Base-by-base conservation (phyloP, 2,888 invertebrate species). In the Ochlodes sylvanus region DNA sequence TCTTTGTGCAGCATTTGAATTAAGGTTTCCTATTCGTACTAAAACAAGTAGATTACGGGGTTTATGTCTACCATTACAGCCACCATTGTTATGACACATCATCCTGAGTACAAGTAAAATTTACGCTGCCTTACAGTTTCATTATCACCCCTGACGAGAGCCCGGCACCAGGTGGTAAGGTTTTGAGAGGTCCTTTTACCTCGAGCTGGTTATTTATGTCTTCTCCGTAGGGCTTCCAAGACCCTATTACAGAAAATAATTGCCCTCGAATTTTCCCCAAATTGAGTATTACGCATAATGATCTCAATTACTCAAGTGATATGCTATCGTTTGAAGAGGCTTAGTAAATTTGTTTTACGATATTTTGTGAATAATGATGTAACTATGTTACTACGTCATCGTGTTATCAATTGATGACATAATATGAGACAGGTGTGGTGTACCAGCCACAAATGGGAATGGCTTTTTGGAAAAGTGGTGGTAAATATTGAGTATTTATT, bases 211-310 rank as follows among this genome's bases (percentile, higher is more conserved):
- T 66, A 66, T 66, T 66, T 66, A 66, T 66, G 42, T 12, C 27
- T 7, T 60, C 42, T 50, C 65, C 47, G 32, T 58, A 19, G 27
- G 27, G n/a, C 42, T 32, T 19, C 66, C 54, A 60, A 66, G 66
- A 66, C 66, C 66, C 66, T 61, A 66, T 66, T 66, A 66, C 66
- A 47, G 34, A 66, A 66, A 66, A 66, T 66, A 61, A 66, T 66
- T 66, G 60, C 66, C 54, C n/a, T 66, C 34, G 60, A 61, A 58
- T 61, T 66, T 61, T 61, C 66, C 52, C 66, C 34, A 66, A 66
- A 61, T 61, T 66, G 66, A 66, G 66, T 66, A 41, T 65, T 65
- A 58, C 65, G 58, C 34, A 66, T 58, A 66, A 66, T 66, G 66
- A 66, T 66, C 66, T 66, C 60, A 60, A 66, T 66, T 66, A 47